phyloP scores from a whole-genome alignment of 2,113 vertebrate genomes.

The Gasterosteus nipponicus region DNA sequence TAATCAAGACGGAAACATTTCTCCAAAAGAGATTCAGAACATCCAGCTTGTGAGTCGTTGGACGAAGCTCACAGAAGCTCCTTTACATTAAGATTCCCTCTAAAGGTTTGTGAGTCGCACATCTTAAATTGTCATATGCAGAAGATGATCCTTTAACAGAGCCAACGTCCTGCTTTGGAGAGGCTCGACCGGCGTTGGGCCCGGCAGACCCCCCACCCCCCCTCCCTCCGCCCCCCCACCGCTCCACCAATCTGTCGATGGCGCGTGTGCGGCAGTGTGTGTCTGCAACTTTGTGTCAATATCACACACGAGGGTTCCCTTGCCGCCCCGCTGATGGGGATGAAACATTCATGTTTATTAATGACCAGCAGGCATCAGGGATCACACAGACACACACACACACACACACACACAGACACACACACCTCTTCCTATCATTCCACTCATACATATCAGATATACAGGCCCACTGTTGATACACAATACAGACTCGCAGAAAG shows the following conservation, averaged over 20 bases:
- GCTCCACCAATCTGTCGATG: slow-evolving; percentile 67
- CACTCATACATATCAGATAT: neutral
- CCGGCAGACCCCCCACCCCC: slow-evolving; percentile 19
- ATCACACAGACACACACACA: slow-evolving; percentile 4
- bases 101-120: neutral
- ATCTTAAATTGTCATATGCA: neutral
- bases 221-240: slow-evolving; percentile 38
- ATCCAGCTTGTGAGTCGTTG: neutral
- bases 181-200: slow-evolving; percentile 30
- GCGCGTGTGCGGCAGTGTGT: slow-evolving; percentile 9
- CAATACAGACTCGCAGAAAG: neutral
- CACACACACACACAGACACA: neutral
- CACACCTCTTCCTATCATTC: neutral
- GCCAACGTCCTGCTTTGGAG: slow-evolving; percentile 21
- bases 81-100: neutral
- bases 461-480: neutral
- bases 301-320: slow-evolving; percentile 59
- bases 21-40: too few relatives aligned
- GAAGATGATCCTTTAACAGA: neutral
- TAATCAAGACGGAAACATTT: neutral
- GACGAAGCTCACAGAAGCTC: neutral
- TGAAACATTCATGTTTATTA: slow-evolving; percentile 85
- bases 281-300: slow-evolving; percentile 61
- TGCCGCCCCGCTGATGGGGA: slow-evolving; percentile 61
- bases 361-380: slow-evolving; percentile 75